Evolutionary conservation across 2,113 vertebrate genomes (phyloP).

Genomic region (Mixornis gularis): DNA sequence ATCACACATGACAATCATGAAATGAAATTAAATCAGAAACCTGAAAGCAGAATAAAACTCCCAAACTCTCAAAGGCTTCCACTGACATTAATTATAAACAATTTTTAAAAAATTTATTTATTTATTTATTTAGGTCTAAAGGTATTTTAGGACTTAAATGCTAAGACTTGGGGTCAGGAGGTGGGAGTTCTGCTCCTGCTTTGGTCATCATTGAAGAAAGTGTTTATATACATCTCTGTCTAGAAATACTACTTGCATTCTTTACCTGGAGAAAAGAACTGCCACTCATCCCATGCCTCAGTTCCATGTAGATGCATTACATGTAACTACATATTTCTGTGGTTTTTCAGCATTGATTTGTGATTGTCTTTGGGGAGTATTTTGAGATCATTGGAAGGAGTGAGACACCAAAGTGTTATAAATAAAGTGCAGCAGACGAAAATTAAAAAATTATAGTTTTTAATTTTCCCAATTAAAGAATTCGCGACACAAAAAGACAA

Average conservation of each 20-base stretch:
- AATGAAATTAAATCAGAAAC: neutral
- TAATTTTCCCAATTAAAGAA: no score
- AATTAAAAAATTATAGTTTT: no score
- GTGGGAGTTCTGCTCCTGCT: neutral
- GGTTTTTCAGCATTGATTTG: neutral
- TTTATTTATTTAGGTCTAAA: neutral
- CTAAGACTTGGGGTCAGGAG: neutral
- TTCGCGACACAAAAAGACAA: no score
- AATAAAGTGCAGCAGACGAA: no score
- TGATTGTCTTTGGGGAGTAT: neutral
- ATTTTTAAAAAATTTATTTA: neutral
- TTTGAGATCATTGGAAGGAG: neutral
- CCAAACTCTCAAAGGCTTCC: neutral
- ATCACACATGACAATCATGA: fast-evolving
- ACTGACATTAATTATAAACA: neutral
- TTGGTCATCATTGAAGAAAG: neutral
- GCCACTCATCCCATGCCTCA: neutral
- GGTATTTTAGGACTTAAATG: neutral
- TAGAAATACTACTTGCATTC: neutral
- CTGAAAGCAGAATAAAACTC: neutral
- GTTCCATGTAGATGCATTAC: neutral
- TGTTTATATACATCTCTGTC: neutral
- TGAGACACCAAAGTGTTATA: no score
- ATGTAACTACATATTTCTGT: neutral
- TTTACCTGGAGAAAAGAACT: neutral